A percentile compares a stretch with the other conserved stretches of the same genome.
Conservation (phyloP, 2,888 invertebrate species). For the Nephrotoma flavescens region DNA sequence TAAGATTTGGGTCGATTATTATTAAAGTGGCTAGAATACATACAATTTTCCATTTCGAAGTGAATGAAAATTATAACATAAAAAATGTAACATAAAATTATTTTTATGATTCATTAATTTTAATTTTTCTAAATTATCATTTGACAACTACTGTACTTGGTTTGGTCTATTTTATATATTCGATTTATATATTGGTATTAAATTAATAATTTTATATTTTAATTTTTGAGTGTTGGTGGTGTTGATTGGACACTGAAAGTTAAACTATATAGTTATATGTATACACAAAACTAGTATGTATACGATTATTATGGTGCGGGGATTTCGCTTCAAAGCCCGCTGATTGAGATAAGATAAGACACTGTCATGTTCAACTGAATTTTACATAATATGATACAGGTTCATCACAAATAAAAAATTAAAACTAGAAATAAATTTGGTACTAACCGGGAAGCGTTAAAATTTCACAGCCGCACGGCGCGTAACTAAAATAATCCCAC, state of each 20-base stretch:
- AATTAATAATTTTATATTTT: not conserved
- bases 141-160: not conserved
- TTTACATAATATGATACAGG: not conserved
- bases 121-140: not conserved
- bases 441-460: not conserved
- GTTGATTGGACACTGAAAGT: not conserved
- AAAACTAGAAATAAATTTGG: not conserved
- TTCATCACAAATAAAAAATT: not conserved
- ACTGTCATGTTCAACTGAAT: not conserved
- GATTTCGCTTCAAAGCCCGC: not conserved
- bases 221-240: not conserved
- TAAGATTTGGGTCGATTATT: not conserved
- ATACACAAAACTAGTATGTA: too few relatives aligned
- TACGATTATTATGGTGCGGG: too few relatives aligned
- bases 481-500: not conserved
- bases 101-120: not conserved
- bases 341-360: not conserved
- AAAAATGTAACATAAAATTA: not conserved
- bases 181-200: not conserved
- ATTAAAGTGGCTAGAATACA: not conserved
- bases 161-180: not conserved
- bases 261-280: too few relatives aligned
- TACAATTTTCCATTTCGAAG: not conserved
- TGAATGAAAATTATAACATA: not conserved
- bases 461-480: not conserved